Conservation (phyloP, 2,113 vertebrate genomes). For the Eudyptes chrysolophus region DNA sequence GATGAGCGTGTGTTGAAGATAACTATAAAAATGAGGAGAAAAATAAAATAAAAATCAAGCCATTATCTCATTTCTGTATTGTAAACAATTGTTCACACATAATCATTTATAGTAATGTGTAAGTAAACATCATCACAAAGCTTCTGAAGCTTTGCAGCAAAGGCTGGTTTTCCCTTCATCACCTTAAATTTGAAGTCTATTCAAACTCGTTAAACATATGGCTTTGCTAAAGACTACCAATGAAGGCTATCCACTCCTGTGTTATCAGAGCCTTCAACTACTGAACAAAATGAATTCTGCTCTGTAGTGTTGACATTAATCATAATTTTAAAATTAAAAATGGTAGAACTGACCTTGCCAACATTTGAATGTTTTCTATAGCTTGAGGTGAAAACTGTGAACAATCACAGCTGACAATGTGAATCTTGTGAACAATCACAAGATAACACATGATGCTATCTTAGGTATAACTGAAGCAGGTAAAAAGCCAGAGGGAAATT, state of each 20-base stretch:
- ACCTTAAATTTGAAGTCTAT: not conserved
- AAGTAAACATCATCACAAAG: not conserved
- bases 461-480: not conserved
- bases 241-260: not conserved
- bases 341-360: not conserved
- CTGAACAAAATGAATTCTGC: not conserved
- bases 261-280: not conserved
- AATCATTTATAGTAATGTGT: not conserved
- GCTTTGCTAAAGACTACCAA: not conserved
- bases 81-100: not conserved
- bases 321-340: not conserved
- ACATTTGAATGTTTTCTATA: not conserved
- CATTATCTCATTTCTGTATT: not conserved
- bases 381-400: not conserved
- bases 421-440: not conserved
- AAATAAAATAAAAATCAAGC: not conserved
- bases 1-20: not conserved
- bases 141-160: not conserved
- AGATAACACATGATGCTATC: not conserved
- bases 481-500: not conserved
- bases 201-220: not conserved
- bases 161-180: not conserved
- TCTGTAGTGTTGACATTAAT: not conserved
- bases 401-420: not conserved
- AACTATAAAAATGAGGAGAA: not conserved